Percentiles rank a stretch among this genome's conserved stretches.
phyloP scores from a whole-genome alignment of 2,797 vertebrate species.

The Danio jaintianensis region DNA sequence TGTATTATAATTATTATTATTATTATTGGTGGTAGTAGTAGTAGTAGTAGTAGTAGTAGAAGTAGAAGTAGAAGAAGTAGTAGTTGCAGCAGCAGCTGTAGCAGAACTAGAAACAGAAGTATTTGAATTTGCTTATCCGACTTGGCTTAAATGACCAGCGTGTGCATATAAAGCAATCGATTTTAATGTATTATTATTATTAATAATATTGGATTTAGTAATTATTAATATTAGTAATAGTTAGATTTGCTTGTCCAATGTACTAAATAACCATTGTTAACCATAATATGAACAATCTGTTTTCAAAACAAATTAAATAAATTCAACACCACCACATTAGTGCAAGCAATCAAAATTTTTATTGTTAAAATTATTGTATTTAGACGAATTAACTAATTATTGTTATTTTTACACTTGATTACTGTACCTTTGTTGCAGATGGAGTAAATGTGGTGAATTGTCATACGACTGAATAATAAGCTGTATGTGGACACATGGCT shows the following conservation, averaged over 20 bases:
- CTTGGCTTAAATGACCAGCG: no score
- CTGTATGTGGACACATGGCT: constrained; percentile 32
- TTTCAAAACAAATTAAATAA: background rate
- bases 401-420: background rate
- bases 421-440: constrained; percentile 35
- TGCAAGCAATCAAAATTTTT: background rate
- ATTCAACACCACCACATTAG: background rate
- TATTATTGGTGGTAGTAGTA: no score
- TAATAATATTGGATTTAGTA: background rate
- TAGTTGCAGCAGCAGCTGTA: no score
- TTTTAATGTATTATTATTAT: background rate
- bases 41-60: no score
- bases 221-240: no score
- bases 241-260: no score
- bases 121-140: no score
- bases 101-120: no score
- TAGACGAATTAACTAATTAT: constrained; percentile 20
- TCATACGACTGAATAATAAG: constrained; percentile 57
- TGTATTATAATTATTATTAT: no score
- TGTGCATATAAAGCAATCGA: background rate
- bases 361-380: background rate
- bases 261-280: background rate
- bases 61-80: no score
- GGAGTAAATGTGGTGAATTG: constrained; percentile 40
- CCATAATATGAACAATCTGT: background rate